Conservation (phyloP, 2,797 vertebrate species). For the Oreonectes daqikongensis region DNA sequence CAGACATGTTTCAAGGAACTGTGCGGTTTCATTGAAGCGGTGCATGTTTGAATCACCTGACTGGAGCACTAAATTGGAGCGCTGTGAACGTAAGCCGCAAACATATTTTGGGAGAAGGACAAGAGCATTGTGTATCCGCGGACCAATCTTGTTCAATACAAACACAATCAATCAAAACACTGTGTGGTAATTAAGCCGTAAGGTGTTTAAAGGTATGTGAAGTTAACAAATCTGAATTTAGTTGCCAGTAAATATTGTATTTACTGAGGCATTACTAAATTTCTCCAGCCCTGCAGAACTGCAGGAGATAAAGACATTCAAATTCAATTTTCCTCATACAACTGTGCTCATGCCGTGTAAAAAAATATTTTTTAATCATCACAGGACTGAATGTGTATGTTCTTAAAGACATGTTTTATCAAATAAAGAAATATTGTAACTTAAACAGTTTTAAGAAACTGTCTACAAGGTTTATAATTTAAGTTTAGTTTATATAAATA, state of each 20-base stretch:
- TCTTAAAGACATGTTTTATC: background rate
- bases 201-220: conserved; percentile 7
- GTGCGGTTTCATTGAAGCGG: background rate
- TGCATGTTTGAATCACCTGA: conserved; percentile 44
- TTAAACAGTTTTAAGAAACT: background rate
- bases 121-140: conserved; percentile 2
- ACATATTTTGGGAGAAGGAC: conserved; percentile 35
- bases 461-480: background rate
- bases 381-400: background rate
- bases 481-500: no score
- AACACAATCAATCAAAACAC: conserved; percentile 26
- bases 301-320: background rate
- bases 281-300: background rate
- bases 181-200: background rate
- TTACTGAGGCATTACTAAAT: background rate
- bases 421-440: background rate
- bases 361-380: background rate
- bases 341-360: no score
- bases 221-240: conserved; percentile 15
- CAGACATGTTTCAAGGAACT: conserved; percentile 18
- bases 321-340: background rate
- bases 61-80: conserved; percentile 42
- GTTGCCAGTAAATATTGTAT: conserved; percentile 21
- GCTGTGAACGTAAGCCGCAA: conserved; percentile 22
- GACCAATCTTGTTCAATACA: conserved; percentile 22